Evolutionary conservation across 2,888 invertebrate genomes (phyloP).

Genomic region (Harpagoxenus sublaevis): DNA sequence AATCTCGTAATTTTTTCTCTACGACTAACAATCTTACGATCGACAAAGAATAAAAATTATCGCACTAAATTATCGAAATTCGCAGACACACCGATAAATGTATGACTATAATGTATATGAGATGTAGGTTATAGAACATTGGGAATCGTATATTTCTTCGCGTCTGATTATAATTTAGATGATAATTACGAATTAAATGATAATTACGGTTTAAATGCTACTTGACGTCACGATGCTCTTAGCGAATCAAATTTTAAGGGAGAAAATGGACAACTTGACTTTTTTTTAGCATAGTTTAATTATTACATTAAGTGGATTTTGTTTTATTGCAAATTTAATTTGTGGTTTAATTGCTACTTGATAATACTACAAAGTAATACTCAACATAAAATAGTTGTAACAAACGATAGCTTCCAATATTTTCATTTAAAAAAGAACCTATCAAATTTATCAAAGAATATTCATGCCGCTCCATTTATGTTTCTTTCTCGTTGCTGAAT

Average conservation of each 20-base stretch:
- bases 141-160: background rate
- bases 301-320: background rate
- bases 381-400: slow-evolving; percentile 20
- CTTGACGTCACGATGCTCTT: background rate
- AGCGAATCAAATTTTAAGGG: background rate
- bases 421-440: background rate
- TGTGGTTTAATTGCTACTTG: slow-evolving; percentile 9
- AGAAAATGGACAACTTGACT: background rate
- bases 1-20: slow-evolving; percentile 67
- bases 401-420: background rate
- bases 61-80: background rate
- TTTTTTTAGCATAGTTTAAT: background rate
- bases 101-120: slow-evolving; percentile 60
- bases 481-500: background rate
- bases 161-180: background rate
- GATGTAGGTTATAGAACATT: slow-evolving; percentile 8
- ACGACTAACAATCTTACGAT: slow-evolving; percentile 63
- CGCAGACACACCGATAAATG: slow-evolving; percentile 29
- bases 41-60: slow-evolving; percentile 12
- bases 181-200: background rate
- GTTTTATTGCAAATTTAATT: background rate
- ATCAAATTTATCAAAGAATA: slow-evolving; percentile 12
- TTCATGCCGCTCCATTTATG: background rate
- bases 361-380: slow-evolving; percentile 52
- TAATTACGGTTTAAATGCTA: background rate